Evolutionary conservation across 1,140 invertebrate species (phyloP).

Genomic region (Rhopalosiphum maidis): DNA sequence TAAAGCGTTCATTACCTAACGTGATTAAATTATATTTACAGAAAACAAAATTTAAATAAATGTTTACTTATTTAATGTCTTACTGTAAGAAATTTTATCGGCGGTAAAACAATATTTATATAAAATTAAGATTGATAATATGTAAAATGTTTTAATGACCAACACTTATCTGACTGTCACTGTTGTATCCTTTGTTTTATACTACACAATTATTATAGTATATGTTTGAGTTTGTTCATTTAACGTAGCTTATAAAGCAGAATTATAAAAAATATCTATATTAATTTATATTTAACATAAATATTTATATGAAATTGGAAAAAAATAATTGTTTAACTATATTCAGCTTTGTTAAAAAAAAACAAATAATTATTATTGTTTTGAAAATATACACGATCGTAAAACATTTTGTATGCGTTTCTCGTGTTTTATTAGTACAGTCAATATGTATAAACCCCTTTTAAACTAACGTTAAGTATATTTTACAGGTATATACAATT

Average conservation of each 20-base stretch:
- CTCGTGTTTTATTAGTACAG: not conserved
- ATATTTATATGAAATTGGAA: not conserved
- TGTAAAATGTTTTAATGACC: not conserved
- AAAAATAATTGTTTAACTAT: not conserved
- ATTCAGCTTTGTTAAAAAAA: not conserved
- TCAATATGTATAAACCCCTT: not conserved
- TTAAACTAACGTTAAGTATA: not conserved
- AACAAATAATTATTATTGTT: not conserved
- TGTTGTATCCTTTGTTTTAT: not conserved
- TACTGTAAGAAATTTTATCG: not conserved
- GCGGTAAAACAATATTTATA: not conserved
- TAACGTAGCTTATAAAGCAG: not conserved
- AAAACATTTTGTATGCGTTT: not conserved
- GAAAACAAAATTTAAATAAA: not conserved
- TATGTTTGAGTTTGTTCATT: not conserved
- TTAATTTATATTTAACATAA: not conserved
- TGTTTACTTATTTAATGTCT: not conserved
- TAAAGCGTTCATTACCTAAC: constrained; percentile 26
- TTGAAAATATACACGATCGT: not conserved
- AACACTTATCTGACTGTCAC: not conserved
- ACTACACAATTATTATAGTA: not conserved
- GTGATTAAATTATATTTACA: not conserved
- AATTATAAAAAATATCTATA: not conserved
- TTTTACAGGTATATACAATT: not conserved
- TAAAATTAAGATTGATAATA: not conserved